Evolutionary conservation across 2,113 vertebrate species (phyloP).

Genomic region (Erythrolamprus reginae): DNA sequence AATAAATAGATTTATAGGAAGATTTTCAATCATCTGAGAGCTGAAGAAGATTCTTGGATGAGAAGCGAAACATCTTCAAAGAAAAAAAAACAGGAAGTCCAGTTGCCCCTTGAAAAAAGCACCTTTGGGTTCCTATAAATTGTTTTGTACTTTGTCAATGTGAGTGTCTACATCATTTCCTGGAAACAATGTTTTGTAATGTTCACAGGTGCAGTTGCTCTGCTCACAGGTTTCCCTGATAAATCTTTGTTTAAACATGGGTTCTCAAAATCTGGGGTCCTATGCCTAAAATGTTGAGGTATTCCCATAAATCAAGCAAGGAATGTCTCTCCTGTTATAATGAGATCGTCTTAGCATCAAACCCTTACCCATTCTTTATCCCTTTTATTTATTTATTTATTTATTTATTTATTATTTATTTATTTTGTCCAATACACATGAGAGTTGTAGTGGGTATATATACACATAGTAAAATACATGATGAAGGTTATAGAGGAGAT

Average conservation of each 20-base stretch:
- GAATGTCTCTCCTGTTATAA: neutral
- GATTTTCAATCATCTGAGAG: too few species aligned
- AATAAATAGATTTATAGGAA: neutral
- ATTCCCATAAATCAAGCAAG: neutral
- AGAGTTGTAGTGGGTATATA: too few species aligned
- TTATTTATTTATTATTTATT: too few species aligned
- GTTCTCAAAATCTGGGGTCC: neutral
- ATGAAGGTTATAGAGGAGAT: too few species aligned
- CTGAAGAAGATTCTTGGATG: too few species aligned
- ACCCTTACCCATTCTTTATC: neutral
- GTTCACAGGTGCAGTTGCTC: neutral
- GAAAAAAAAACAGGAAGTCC: too few species aligned
- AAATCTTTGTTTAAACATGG: neutral
- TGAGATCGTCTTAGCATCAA: neutral
- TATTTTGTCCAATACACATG: too few species aligned
- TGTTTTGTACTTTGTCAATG: neutral
- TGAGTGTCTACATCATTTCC: neutral
- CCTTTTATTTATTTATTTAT: too few species aligned
- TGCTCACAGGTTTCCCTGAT: slow-evolving; percentile 4
- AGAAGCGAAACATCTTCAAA: too few species aligned
- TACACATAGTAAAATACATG: too few species aligned
- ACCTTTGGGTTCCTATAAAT: too few species aligned
- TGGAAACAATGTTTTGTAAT: neutral
- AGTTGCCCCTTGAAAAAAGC: too few species aligned
- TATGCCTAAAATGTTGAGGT: neutral